Evolutionary conservation across 2,888 invertebrate species (phyloP).

Genomic region (Clistopyga incitator): DNA sequence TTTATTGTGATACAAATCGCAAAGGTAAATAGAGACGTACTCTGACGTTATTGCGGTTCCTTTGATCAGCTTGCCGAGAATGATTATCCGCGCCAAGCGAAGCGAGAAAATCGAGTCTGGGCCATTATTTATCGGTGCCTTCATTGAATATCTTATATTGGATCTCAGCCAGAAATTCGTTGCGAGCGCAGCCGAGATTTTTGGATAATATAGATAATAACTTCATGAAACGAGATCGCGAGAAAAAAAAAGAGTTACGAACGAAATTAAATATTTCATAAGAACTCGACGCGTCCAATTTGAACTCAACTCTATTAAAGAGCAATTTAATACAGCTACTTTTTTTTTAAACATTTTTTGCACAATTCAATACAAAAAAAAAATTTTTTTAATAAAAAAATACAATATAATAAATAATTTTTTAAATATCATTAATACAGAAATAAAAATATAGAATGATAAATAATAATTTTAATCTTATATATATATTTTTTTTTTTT

Average conservation of each 20-base stretch:
- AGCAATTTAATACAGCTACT: too few species aligned
- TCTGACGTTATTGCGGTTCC: conserved; percentile 54
- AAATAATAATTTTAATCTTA: too few species aligned
- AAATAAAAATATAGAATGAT: too few species aligned
- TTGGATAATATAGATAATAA: conserved; percentile 23
- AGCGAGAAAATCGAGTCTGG: conserved; percentile 35
- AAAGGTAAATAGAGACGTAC: conserved; percentile 48
- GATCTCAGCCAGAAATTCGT: conserved; percentile 51
- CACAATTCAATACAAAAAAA: too few species aligned
- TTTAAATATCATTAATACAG: too few species aligned
- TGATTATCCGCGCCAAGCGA: conserved; percentile 53
- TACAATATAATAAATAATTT: too few species aligned
- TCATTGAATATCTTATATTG: conserved; percentile 62
- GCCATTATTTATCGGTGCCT: conserved; percentile 56
- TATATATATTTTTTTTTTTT: too few species aligned
- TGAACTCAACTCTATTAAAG: too few species aligned
- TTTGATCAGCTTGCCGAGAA: conserved; percentile 60
- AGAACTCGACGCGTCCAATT: background rate
- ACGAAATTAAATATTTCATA: conserved; percentile 2
- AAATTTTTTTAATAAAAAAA: too few species aligned
- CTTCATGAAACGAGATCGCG: background rate
- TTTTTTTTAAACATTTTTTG: too few species aligned
- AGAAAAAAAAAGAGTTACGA: conserved; percentile 7
- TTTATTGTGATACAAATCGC: too few species aligned
- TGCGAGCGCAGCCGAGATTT: conserved; percentile 29